phyloP scores from a whole-genome alignment of 2,888 invertebrate species.

The Eudasyphora cyanicolor region DNA sequence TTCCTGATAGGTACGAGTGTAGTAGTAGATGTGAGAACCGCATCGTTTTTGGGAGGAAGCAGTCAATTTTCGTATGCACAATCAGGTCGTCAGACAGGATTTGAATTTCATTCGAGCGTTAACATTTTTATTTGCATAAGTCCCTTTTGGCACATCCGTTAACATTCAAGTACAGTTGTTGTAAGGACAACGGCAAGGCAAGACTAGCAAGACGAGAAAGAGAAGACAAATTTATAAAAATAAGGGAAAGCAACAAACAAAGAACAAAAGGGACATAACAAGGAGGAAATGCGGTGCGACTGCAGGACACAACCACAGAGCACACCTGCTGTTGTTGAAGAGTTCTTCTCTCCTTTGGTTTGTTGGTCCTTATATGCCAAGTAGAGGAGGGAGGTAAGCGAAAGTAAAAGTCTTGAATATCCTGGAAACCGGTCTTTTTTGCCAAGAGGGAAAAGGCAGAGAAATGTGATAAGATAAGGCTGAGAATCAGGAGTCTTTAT shows the following conservation, averaged over 20 bases:
- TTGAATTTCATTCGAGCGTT: no score
- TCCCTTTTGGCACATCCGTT: background rate
- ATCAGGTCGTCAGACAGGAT: no score
- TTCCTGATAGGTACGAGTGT: no score
- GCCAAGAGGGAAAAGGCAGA: background rate
- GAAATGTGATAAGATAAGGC: background rate
- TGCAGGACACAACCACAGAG: background rate
- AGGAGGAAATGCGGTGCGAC: background rate
- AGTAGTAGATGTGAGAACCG: no score
- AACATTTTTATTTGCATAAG: background rate
- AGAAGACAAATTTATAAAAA: background rate
- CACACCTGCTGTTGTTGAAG: conserved; percentile 51
- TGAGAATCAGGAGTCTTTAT: background rate
- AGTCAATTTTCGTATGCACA: no score
- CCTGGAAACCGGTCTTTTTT: conserved; percentile 51
- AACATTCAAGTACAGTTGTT: conserved; percentile 23
- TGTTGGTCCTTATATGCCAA: background rate
- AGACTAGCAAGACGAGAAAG: background rate
- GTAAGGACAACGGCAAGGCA: background rate
- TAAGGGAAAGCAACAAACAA: background rate
- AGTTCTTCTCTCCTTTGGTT: background rate
- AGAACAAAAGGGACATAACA: background rate
- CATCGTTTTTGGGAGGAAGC: no score
- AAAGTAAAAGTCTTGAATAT: conserved; percentile 54
- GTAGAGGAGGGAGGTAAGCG: conserved; percentile 8